phyloP scores from a whole-genome alignment of 2,888 invertebrate species.

The Limnephilus auricula region DNA sequence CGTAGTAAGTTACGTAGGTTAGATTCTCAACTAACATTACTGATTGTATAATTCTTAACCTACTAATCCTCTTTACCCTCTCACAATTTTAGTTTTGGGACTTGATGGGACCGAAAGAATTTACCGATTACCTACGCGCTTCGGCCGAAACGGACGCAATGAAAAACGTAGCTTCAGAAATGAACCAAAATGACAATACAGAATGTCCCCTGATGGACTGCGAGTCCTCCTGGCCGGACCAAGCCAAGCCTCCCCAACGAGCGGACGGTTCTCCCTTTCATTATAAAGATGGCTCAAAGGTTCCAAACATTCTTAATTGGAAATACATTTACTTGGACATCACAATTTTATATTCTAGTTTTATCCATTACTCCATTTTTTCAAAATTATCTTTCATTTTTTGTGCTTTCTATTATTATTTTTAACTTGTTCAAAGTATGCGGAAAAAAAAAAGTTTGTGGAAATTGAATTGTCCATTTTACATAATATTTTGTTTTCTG shows the following conservation, averaged over 20 bases:
- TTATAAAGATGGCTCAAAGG: slow-evolving; percentile 62
- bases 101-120: slow-evolving; percentile 60
- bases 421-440: background rate
- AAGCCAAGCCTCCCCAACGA: slow-evolving; percentile 54
- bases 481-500: background rate
- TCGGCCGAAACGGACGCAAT: slow-evolving; percentile 57
- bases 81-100: slow-evolving; percentile 63
- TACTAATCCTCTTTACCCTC: slow-evolving; percentile 47
- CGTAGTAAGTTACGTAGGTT: background rate
- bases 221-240: slow-evolving; percentile 68
- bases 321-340: slow-evolving; percentile 33
- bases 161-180: slow-evolving; percentile 56
- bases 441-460: background rate
- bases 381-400: too few species aligned
- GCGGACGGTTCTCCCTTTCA: slow-evolving; percentile 58
- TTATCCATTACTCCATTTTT: background rate
- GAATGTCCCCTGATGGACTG: slow-evolving; percentile 73
- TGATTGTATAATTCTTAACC: background rate
- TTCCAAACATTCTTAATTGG: slow-evolving; percentile 46
- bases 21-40: slow-evolving; percentile 24
- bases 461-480: background rate
- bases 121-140: slow-evolving; percentile 52
- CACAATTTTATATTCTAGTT: background rate
- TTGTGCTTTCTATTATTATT: background rate
- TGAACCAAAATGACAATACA: slow-evolving; percentile 62